Evolutionary conservation across 2,888 invertebrate species (phyloP).

Genomic region (Melanostoma scalare): DNA sequence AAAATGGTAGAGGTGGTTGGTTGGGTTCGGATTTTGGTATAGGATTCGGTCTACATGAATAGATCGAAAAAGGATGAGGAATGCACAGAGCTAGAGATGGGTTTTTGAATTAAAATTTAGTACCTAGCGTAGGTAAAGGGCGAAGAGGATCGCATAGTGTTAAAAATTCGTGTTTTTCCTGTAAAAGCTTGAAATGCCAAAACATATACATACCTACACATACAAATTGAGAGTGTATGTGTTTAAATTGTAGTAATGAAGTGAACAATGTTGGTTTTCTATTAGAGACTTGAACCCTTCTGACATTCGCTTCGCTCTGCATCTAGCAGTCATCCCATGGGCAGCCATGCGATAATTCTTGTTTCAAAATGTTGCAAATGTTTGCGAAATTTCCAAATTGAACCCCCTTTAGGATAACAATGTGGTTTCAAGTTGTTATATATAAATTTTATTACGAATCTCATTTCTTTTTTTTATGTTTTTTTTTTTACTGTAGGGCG

Average conservation of each 20-base stretch:
- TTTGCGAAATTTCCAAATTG: slow-evolving; percentile 61
- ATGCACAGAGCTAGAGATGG: slow-evolving; percentile 45
- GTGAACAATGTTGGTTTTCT: slow-evolving; percentile 69
- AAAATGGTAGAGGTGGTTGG: slow-evolving; percentile 22
- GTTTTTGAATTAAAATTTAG: slow-evolving; percentile 70
- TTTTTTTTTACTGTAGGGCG: not conserved
- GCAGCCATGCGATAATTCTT: slow-evolving; percentile 44
- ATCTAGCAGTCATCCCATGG: slow-evolving; percentile 15
- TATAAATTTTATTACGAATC: no score
- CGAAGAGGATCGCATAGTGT: slow-evolving; percentile 2
- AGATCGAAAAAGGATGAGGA: slow-evolving; percentile 28
- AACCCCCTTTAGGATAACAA: slow-evolving; percentile 54
- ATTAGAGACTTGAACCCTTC: slow-evolving; percentile 20
- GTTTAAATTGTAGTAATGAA: slow-evolving; percentile 63
- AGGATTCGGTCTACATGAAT: slow-evolving; percentile 27
- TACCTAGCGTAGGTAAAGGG: not conserved
- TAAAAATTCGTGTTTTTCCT: slow-evolving; percentile 51
- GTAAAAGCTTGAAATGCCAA: slow-evolving; percentile 26
- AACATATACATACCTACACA: not conserved
- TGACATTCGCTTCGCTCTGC: slow-evolving; percentile 11
- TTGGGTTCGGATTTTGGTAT: slow-evolving; percentile 33
- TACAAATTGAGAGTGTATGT: not conserved
- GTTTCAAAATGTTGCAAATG: slow-evolving; percentile 61
- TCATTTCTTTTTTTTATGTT: not conserved
- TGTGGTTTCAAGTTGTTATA: slow-evolving; percentile 44